A percentile compares a stretch with the other conserved stretches of the same genome.
phyloP scores from a whole-genome alignment of 2,888 invertebrate species.

The Drepana falcataria region DNA sequence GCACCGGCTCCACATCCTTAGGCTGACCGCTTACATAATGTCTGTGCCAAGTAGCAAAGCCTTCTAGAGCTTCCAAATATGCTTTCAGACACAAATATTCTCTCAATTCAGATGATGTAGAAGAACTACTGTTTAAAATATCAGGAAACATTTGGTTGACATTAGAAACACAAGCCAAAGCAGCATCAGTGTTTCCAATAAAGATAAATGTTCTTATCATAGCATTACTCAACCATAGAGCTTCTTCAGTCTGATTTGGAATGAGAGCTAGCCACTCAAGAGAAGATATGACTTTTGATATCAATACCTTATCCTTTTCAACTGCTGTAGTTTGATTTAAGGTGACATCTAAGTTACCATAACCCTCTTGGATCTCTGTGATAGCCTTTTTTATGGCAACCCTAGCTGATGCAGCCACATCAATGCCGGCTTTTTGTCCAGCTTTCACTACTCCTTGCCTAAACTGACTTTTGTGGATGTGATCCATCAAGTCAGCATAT shows the following conservation, averaged over 20 bases:
- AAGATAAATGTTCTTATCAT: constrained; percentile 91
- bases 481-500: constrained; percentile 85
- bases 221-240: constrained; percentile 92
- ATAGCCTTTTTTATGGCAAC: constrained; percentile 88
- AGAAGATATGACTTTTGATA: constrained; percentile 70
- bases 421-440: constrained; percentile 86
- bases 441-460: constrained; percentile 83
- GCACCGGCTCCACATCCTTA: constrained; percentile 79
- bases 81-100: constrained; percentile 93
- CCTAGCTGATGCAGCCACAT: constrained; percentile 91
- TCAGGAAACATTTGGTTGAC: constrained; percentile 59
- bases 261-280: constrained; percentile 93
- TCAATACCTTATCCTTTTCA: constrained; percentile 65
- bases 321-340: constrained; percentile 83
- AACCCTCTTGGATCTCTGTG: constrained; percentile 61
- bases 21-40: constrained; percentile 90
- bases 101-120: constrained; percentile 75
- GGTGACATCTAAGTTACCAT: constrained; percentile 73
- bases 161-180: constrained; percentile 82
- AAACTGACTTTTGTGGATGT: constrained; percentile 81
- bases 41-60: constrained; percentile 93
- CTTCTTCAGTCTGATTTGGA: constrained; percentile 87
- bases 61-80: constrained; percentile 91
- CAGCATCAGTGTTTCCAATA: constrained; percentile 89
- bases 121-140: constrained; percentile 55